Base-by-base conservation (phyloP, 1,140 invertebrate genomes). In the Drosophila parabipectinata region DNA sequence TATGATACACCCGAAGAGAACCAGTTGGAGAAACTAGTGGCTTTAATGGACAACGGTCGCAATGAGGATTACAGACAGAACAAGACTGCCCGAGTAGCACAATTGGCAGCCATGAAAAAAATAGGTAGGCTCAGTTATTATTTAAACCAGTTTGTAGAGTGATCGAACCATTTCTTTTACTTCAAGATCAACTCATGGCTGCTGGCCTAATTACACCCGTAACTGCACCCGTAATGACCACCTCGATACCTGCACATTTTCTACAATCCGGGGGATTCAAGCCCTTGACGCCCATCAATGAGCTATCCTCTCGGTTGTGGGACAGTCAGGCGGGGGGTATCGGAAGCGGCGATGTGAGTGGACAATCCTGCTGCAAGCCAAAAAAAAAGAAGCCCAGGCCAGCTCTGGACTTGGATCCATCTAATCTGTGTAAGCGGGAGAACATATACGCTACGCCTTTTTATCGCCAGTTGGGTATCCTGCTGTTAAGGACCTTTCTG, bases 21-120 rank as follows among this genome's bases (percentile, higher is more conserved):
- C 92, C 47, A 90, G 30, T 47, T 87, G 59, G 59, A 82, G n/a
- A 87, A 92, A 58, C 78, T 96, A 74, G 92, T 94, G 37, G 85
- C 93, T 41, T 94, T 94, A 60, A 95, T 96, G 28, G 92, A 94
- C 69, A 96, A 96, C 92, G 96, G 96, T 9, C 94, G 94, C 67
- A 95, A 93, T 78, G 91, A 93, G 34, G 77, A 93, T 14, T 96
- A 95, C 57, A 72, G 90, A 21, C 88, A 90, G 32, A 77, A 58
- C 12, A 90, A 77, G 72, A 56, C 78, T 4, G 75, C 77, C 9
- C 76, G 77, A 26, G 63, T 77, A 28, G 64, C 79, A 5, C 79
- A 91, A 63, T 15, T 90, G 58, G 72, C 79, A 10, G 73, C 85
- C 21, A 76, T 91, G 64, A 69, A 75, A 39, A 84, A 79, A 84